Conservation (phyloP, 2,888 invertebrate species). For the Gastrophysa polygoni region DNA sequence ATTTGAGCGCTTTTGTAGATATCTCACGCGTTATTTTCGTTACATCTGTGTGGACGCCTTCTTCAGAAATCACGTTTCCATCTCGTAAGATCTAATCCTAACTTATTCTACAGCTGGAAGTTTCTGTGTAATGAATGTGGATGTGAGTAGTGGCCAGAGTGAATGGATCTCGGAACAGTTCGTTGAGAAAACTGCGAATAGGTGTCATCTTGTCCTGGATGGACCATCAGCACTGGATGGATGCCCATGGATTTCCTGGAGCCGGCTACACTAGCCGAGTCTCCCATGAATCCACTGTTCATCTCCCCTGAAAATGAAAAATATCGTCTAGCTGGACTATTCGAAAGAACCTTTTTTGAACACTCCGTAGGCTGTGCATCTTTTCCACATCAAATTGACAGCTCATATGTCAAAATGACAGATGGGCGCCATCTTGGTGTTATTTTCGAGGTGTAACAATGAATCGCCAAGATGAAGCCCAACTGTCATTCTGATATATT, state of each 20-base stretch:
- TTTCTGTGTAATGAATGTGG: slow-evolving; percentile 60
- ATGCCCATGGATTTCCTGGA: slow-evolving; percentile 86
- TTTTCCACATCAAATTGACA: too few species aligned
- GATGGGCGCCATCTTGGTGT: too few species aligned
- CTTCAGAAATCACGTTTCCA: neutral
- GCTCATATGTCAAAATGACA: too few species aligned
- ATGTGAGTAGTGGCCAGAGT: slow-evolving; percentile 57
- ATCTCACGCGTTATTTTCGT: too few species aligned
- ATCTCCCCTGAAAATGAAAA: slow-evolving; percentile 74
- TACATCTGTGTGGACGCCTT: too few species aligned
- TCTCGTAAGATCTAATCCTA: neutral
- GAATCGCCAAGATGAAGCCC: too few species aligned
- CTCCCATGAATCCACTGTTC: slow-evolving; percentile 86
- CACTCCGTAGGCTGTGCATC: too few species aligned
- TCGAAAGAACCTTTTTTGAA: too few species aligned
- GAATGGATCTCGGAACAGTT: slow-evolving; percentile 60
- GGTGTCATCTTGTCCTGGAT: slow-evolving; percentile 71
- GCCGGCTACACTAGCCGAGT: slow-evolving; percentile 80
- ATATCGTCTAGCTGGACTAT: neutral
- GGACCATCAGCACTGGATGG: slow-evolving; percentile 85
- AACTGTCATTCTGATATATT: too few species aligned
- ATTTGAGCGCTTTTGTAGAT: too few species aligned
- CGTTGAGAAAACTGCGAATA: slow-evolving; percentile 82
- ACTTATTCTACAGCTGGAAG: slow-evolving; percentile 64
- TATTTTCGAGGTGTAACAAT: too few species aligned